Conservation (phyloP, 2,888 invertebrate genomes). For the Abrostola tripartita region DNA sequence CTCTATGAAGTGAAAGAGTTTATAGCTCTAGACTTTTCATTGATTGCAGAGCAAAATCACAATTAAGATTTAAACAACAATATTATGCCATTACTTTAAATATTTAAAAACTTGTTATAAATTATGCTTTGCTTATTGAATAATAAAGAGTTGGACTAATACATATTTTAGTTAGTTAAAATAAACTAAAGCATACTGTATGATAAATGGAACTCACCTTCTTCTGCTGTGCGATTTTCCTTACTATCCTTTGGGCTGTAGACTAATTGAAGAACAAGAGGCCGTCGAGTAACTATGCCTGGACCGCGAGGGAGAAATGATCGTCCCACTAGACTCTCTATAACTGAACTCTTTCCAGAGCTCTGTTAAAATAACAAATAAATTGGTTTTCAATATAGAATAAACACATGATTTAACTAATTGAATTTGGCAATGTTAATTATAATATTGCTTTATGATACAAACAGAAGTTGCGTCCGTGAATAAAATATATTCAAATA, state of each 20-base stretch:
- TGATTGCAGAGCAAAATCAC: background rate
- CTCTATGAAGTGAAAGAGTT: conserved; percentile 37
- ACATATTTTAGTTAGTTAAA: background rate
- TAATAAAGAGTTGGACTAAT: background rate
- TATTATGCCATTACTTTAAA: background rate
- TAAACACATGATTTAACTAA: background rate
- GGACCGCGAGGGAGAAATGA: conserved; percentile 99
- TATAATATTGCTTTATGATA: no score
- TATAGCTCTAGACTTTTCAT: background rate
- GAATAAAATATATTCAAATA: background rate
- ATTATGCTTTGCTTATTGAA: background rate
- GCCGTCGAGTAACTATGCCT: conserved; percentile 98
- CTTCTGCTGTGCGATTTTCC: conserved; percentile 94
- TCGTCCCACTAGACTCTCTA: conserved; percentile 98
- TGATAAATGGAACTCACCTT: conserved; percentile 89
- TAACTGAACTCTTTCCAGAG: conserved; percentile 99
- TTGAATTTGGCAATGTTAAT: no score
- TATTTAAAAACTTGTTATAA: no score
- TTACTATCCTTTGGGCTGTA: conserved; percentile 97
- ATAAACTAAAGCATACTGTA: background rate
- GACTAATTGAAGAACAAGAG: conserved; percentile 97
- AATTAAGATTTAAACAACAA: background rate
- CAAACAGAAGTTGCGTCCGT: no score
- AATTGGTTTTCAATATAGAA: background rate
- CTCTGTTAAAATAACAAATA: conserved; percentile 90